A percentile compares a stretch with the other conserved stretches of the same genome.
Evolutionary conservation across 1,140 invertebrate species (phyloP).

Genomic region (Campoletis sonorensis): DNA sequence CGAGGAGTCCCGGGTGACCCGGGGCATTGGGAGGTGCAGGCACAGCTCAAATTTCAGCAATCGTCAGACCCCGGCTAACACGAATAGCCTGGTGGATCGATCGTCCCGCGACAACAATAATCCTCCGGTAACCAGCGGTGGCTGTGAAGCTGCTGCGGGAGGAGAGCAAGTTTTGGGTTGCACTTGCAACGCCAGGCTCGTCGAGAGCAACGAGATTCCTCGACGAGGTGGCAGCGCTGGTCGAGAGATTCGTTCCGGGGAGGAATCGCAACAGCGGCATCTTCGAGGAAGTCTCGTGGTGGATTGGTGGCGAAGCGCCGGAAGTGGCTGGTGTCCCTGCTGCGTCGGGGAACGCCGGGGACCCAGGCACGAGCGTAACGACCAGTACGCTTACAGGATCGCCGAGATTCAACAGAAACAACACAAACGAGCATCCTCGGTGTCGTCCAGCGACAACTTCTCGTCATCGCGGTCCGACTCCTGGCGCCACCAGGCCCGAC

Average conservation of each 20-base stretch:
- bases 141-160: background rate
- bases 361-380: conserved; percentile 76
- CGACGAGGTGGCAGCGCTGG: conserved; percentile 13
- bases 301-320: no score
- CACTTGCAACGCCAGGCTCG: conserved; percentile 51
- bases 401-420: conserved; percentile 86
- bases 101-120: conserved; percentile 83
- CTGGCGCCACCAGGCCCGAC: conserved; percentile 82
- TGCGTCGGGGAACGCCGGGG: conserved; percentile 69
- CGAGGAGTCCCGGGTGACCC: conserved; percentile 92
- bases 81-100: conserved; percentile 88
- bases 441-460: conserved; percentile 93
- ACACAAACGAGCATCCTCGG: conserved; percentile 86
- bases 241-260: conserved; percentile 9
- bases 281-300: no score
- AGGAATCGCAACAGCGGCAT: background rate
- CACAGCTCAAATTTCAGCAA: conserved; percentile 94
- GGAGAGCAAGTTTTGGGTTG: conserved; percentile 46
- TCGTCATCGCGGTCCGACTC: conserved; percentile 90
- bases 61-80: conserved; percentile 90
- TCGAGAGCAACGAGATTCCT: conserved; percentile 3
- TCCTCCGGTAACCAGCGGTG: conserved; percentile 75
- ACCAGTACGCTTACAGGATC: conserved; percentile 88
- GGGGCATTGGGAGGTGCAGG: conserved; percentile 89
- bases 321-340: conserved; percentile 63